These are phyloP conservation scores for Argyrosomus regius DNA, from an alignment of 2,797 vertebrate species.

Conservation along the genomic window DNA sequence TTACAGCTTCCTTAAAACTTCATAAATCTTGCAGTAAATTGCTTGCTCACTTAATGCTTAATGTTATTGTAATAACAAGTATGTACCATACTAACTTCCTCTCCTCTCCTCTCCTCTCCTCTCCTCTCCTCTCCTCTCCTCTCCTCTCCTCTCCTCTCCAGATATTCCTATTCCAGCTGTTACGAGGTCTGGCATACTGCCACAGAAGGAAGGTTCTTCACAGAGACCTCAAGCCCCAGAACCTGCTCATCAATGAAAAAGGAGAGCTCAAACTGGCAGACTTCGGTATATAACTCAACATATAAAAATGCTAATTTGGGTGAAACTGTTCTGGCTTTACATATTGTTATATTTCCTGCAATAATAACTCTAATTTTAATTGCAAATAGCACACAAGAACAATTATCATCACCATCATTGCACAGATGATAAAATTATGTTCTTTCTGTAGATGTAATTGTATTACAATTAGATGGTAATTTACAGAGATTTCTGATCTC, in stretches of 20 bases:
- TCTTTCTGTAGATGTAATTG: no score
- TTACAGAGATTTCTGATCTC: no score
- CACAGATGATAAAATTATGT: background rate
- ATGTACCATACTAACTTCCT: background rate
- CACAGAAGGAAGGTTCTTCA: constrained; percentile 87
- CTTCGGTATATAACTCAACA: constrained; percentile 78
- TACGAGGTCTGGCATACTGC: constrained; percentile 87
- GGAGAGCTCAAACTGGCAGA: constrained; percentile 89
- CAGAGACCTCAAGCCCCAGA: constrained; percentile 89
- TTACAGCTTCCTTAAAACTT: background rate
- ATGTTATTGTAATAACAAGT: background rate
- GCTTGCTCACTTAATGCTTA: background rate
- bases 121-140: background rate
- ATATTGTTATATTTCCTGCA: background rate
- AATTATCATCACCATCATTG: background rate
- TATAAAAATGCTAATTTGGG: background rate
- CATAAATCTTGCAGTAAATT: background rate
- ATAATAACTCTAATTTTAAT: background rate
- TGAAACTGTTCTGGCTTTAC: background rate
- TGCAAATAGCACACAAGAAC: background rate
- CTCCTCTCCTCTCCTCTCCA: constrained; percentile 43
- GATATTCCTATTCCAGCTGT: constrained; percentile 88
- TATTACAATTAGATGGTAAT: background rate
- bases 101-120: no score
- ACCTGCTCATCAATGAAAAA: constrained; percentile 87